Conservation (phyloP, 1,140 invertebrate genomes). For the Chymomyza costata region DNA sequence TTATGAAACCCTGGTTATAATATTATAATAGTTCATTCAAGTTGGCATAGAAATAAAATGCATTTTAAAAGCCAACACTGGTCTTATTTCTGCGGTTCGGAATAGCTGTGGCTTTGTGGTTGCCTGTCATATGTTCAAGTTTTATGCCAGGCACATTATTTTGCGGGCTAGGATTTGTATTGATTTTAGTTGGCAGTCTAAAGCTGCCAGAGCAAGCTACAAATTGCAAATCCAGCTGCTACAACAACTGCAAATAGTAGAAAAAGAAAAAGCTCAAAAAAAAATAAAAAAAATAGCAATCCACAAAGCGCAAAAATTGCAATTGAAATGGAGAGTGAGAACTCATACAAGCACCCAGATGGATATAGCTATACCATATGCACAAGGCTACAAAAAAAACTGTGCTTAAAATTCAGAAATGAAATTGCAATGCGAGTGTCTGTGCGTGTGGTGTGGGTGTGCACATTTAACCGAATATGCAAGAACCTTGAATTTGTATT, state of each 20-base stretch:
- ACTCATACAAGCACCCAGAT: conserved; percentile 2
- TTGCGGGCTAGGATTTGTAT: too few relatives aligned
- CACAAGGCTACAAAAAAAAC: conserved; percentile 13
- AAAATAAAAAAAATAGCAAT: conserved; percentile 21
- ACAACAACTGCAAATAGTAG: too few relatives aligned
- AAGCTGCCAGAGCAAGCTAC: conserved; percentile 18
- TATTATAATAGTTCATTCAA: too few relatives aligned
- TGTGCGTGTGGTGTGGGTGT: conserved; percentile 4
- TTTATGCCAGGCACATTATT: too few relatives aligned
- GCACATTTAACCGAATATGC: conserved; percentile 54
- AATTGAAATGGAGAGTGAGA: conserved; percentile 2
- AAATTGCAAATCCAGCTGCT: conserved; percentile 40
- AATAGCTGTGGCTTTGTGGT: too few relatives aligned
- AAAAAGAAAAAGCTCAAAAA: background rate
- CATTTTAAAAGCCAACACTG: conserved; percentile 34
- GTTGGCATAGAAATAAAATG: too few relatives aligned
- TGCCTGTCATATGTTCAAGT: too few relatives aligned
- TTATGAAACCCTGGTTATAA: too few relatives aligned
- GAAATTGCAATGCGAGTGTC: conserved; percentile 17
- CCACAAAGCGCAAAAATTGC: conserved; percentile 44
- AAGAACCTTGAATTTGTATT: conserved; percentile 65
- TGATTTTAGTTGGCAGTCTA: too few relatives aligned
- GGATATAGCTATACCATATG: too few relatives aligned
- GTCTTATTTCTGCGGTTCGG: conserved; percentile 35
- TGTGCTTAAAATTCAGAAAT: conserved; percentile 49